Evolutionary conservation across 2,113 vertebrate species (phyloP), one percentile per base, ranked within the genome.

Genomic region (Typhlomys cinereus): DNA sequence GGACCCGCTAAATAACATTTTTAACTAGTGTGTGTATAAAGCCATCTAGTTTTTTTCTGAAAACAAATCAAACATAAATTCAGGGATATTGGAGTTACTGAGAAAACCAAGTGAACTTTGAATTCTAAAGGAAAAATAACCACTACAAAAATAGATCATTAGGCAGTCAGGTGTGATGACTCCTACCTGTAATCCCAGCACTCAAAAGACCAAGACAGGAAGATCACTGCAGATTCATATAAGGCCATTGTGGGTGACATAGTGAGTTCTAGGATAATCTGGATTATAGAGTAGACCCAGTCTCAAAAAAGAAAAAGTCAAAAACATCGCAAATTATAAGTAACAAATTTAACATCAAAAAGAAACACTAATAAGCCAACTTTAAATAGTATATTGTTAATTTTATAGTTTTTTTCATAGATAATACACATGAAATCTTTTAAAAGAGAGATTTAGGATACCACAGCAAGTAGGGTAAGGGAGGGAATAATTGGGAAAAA

Each of bases 11-110:
- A 39, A 73, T 90, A 64, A 64, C 64, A 88, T 13, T 17, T 67
- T 66, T 52, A 75, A 20, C 44, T 83, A 29, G 23, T 23, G 61
- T 31, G 10, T 54, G n/a, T n/a, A n/a, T n/a, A n/a, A n/a, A n/a
- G n/a, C n/a, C n/a, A n/a, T n/a, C n/a, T n/a, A n/a, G n/a, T 79
- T 18, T 46, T 93, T 4, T 70, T 88, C 48, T 80, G 71, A 84
- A 90, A 91, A 62, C 31, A 89, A 46, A 88, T 59, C 59, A 69
- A 62, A 83, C 8, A 64, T 64, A 57, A 87, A 71, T 54, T 80
- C 25, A 23, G 14, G 14, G 18, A 91, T 44, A 61, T 6, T 67
- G 14, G 39, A 62, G 46, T 66, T 80, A 20, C 31, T 62, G 29
- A 61, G 20, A 52, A 88, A 85, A 64, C 15, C 46, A 87, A 74